phyloP scores from a whole-genome alignment of 2,888 invertebrate genomes.

The Sthenelais limicola region DNA sequence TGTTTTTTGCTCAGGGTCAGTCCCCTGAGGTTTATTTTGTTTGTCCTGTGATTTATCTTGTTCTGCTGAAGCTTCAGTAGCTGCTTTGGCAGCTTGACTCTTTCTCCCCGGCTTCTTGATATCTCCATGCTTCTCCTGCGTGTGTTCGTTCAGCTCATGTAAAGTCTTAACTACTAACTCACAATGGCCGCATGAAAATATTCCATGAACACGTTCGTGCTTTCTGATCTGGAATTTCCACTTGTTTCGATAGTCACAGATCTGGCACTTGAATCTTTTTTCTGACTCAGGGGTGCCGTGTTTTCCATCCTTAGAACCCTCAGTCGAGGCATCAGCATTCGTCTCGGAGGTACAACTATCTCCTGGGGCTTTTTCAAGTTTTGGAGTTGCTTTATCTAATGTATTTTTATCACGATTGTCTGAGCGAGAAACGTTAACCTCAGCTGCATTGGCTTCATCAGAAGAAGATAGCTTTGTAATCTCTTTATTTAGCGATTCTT shows the following conservation, averaged over 20 bases:
- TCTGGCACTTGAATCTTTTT: constrained; percentile 51
- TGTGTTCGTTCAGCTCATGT: constrained; percentile 61
- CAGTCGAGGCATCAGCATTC: neutral
- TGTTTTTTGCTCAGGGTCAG: neutral
- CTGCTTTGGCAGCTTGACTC: constrained; percentile 61
- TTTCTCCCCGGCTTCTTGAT: constrained; percentile 67
- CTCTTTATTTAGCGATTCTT: too few relatives aligned
- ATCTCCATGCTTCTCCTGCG: constrained; percentile 62
- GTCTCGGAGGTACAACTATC: too few relatives aligned
- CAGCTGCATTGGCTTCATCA: too few relatives aligned
- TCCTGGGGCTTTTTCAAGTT: too few relatives aligned
- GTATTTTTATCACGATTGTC: too few relatives aligned
- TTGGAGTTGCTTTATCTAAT: too few relatives aligned
- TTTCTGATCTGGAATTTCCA: constrained; percentile 65
- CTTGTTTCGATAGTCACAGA: constrained; percentile 64
- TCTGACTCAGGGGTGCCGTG: too few relatives aligned
- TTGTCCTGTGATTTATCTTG: constrained; percentile 43
- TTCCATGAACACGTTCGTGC: constrained; percentile 66
- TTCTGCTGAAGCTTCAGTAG: constrained; percentile 50
- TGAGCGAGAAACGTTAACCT: too few relatives aligned
- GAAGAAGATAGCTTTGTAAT: too few relatives aligned
- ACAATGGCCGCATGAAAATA: constrained; percentile 66
- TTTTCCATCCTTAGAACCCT: neutral
- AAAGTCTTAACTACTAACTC: constrained; percentile 59
- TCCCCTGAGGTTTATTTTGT: neutral